Percentiles rank a stretch among this genome's conserved stretches.
Evolutionary conservation across 2,797 vertebrate genomes (phyloP).

Genomic region (Cebuella pygmaea): DNA sequence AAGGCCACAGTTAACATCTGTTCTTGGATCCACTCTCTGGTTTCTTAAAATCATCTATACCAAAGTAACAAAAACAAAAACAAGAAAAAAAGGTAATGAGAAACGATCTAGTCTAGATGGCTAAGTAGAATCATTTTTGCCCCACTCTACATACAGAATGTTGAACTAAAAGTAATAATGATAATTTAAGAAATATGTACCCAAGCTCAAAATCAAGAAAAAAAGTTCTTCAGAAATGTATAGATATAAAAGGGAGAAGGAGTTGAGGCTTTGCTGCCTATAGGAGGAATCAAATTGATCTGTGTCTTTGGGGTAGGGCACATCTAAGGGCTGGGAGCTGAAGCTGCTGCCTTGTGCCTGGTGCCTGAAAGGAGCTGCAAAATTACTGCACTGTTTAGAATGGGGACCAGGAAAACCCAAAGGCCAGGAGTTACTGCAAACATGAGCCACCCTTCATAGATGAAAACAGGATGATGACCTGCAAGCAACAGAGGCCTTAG

Average conservation of each 20-base stretch:
- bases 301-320: not conserved
- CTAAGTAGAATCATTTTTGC: constrained; percentile 2
- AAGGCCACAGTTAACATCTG: not conserved
- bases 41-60: constrained; percentile 33
- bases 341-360: not conserved
- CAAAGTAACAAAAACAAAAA: not conserved
- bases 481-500: not conserved
- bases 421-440: not conserved
- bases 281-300: not conserved
- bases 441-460: not conserved
- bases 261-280: not conserved
- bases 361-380: not conserved
- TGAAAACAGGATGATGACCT: not conserved
- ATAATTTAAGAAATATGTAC: not conserved
- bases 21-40: not conserved
- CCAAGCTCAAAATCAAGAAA: not conserved
- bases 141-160: not conserved
- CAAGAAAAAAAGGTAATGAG: not conserved
- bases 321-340: not conserved
- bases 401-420: not conserved
- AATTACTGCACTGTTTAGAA: not conserved
- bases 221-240: not conserved
- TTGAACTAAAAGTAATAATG: not conserved
- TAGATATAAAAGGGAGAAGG: not conserved
- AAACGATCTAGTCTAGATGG: not conserved